These are phyloP conservation scores for Seriola rivoliana DNA, from an alignment of 2,113 vertebrate genomes.

Conservation along the genomic window DNA sequence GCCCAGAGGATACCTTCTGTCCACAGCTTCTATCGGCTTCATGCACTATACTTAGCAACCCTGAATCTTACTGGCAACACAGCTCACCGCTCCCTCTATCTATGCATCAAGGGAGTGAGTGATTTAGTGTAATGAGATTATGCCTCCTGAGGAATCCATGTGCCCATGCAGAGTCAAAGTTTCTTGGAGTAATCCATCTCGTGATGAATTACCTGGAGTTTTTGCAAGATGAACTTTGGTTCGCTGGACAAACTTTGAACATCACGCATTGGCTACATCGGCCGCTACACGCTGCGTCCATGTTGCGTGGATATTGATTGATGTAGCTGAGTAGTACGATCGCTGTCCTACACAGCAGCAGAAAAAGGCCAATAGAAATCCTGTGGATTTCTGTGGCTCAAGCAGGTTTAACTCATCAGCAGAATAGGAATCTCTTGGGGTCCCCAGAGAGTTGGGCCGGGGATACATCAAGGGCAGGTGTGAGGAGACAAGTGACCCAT, in stretches of 20 bases:
- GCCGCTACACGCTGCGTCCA: conserved; percentile 60
- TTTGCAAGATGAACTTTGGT: conserved; percentile 63
- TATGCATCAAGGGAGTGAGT: conserved; percentile 63
- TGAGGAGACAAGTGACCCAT: conserved; percentile 72
- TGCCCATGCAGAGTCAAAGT: conserved; percentile 62
- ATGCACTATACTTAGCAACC: conserved; percentile 69
- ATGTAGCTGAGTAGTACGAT: conserved; percentile 65
- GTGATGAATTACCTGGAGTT: conserved; percentile 72
- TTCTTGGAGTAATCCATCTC: conserved; percentile 60
- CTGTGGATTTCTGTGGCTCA: conserved; percentile 76
- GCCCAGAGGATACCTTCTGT: conserved; percentile 73
- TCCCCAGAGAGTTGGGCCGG: conserved; percentile 28
- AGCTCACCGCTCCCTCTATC: conserved; percentile 50
- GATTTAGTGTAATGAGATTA: conserved; percentile 74
- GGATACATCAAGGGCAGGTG: conserved; percentile 79
- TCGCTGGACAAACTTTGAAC: conserved; percentile 58
- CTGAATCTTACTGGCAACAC: conserved; percentile 49
- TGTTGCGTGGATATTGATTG: conserved; percentile 74
- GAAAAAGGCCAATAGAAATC: conserved; percentile 75
- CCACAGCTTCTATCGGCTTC: conserved; percentile 58
- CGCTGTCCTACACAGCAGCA: conserved; percentile 67
- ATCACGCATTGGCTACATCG: conserved; percentile 56
- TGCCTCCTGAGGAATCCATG: conserved; percentile 64
- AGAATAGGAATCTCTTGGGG: conserved; percentile 61
- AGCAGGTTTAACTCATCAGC: conserved; percentile 82